phyloP scores from a whole-genome alignment of 1,140 invertebrate species.

The Brachionus paranguensis region DNA sequence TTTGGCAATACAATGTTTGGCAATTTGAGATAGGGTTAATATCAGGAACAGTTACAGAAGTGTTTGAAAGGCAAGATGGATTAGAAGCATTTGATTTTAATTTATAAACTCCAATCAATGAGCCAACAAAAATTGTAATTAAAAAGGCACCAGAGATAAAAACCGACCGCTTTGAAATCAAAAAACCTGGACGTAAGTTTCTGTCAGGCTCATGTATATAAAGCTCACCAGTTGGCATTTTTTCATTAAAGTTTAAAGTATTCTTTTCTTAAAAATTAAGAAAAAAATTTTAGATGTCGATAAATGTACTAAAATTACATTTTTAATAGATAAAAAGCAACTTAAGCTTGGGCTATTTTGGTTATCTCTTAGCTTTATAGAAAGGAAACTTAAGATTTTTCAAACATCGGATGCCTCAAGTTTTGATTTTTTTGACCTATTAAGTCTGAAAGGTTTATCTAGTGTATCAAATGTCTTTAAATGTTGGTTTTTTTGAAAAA shows the following conservation, averaged over 20 bases:
- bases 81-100: neutral
- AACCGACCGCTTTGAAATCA: neutral
- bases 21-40: neutral
- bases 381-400: neutral
- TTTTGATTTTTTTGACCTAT: neutral
- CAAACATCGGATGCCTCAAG: neutral
- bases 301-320: neutral
- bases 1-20: neutral
- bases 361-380: neutral
- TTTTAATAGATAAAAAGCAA: neutral
- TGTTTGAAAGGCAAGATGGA: neutral
- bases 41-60: neutral
- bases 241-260: neutral
- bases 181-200: neutral
- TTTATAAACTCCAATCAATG: neutral
- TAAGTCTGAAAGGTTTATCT: neutral
- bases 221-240: neutral
- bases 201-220: neutral
- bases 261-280: neutral
- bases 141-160: neutral
- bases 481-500: neutral
- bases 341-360: neutral
- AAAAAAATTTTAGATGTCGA: neutral
- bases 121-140: neutral
- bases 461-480: neutral